Evolutionary conservation across 1,140 invertebrate genomes (phyloP).

Genomic region (Drosophila setifemur): DNA sequence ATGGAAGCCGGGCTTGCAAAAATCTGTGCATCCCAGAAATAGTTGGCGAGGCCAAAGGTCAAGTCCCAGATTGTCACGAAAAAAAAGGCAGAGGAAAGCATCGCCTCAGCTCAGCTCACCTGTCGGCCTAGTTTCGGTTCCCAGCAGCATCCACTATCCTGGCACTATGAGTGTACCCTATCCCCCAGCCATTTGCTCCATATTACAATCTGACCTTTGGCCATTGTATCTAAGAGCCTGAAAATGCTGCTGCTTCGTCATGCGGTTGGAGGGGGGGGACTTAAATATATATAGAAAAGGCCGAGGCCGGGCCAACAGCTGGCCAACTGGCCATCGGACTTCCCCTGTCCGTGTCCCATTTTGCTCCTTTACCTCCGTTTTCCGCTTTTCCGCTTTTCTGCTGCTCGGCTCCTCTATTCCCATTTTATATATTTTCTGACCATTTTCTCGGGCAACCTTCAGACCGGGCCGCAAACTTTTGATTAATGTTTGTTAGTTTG

Average conservation of each 20-base stretch:
- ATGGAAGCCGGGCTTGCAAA: conserved; percentile 2
- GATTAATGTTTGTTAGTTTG: conserved; percentile 77
- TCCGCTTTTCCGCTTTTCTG: conserved; percentile 9
- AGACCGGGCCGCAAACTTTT: conserved; percentile 65
- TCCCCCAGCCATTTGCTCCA: conserved; percentile 10
- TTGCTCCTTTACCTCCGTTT: not conserved
- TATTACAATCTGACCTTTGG: conserved; percentile 49
- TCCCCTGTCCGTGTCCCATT: not conserved
- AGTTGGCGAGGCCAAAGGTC: conserved; percentile 36
- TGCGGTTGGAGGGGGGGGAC: conserved; percentile 25
- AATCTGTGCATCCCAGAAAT: not conserved
- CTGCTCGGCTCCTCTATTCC: too few species aligned
- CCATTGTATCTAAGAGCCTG: conserved; percentile 53
- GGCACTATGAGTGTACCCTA: not conserved
- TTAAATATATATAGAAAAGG: conserved; percentile 52
- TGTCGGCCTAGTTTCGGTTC: conserved; percentile 47
- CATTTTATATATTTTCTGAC: conserved; percentile 22
- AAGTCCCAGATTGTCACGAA: conserved; percentile 47
- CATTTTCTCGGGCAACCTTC: conserved; percentile 53
- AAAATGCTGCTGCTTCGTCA: conserved; percentile 44
- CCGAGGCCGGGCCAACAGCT: conserved; percentile 36
- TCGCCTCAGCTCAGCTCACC: conserved; percentile 9
- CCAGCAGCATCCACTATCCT: conserved; percentile 15
- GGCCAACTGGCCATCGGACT: conserved; percentile 28
- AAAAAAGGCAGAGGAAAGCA: too few species aligned